Conservation (phyloP, 2,888 invertebrate species). For the Syrphus vitripennis region DNA sequence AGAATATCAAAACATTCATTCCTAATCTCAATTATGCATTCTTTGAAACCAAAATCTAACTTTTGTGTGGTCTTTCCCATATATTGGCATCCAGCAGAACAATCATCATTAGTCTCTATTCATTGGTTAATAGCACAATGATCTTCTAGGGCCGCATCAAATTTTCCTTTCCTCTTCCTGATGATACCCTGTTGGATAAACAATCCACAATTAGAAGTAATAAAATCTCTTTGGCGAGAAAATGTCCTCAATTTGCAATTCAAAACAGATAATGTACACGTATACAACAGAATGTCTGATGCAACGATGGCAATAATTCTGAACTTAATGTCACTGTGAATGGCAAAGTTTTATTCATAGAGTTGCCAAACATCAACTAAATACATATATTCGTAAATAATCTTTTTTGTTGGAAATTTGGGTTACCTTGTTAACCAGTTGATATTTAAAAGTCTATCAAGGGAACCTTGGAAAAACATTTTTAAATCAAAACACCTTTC, state of each 20-base stretch:
- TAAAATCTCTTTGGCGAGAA: slow-evolving; percentile 57
- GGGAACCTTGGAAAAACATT: not conserved
- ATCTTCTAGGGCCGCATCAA: slow-evolving; percentile 20
- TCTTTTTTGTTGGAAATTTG: too few species aligned
- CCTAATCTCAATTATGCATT: not conserved
- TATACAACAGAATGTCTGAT: not conserved
- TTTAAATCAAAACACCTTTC: not conserved
- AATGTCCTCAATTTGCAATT: slow-evolving; percentile 68
- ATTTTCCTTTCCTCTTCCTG: slow-evolving; percentile 23
- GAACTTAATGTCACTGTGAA: not conserved
- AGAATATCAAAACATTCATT: not conserved
- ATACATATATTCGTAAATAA: not conserved
- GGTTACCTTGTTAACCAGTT: too few species aligned
- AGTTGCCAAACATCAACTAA: not conserved
- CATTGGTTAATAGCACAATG: slow-evolving; percentile 20
- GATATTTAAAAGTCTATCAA: too few species aligned
- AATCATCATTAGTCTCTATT: slow-evolving; percentile 8
- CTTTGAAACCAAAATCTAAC: not conserved
- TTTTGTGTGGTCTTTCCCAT: slow-evolving; percentile 44
- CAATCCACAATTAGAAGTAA: slow-evolving; percentile 66
- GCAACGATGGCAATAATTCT: slow-evolving; percentile 8
- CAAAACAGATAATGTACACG: slow-evolving; percentile 13
- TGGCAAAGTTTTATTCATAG: not conserved
- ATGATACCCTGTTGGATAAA: slow-evolving; percentile 35
- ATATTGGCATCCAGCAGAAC: slow-evolving; percentile 1